phyloP scores from a whole-genome alignment of 2,113 vertebrate genomes.

The Tiliqua scincoides region DNA sequence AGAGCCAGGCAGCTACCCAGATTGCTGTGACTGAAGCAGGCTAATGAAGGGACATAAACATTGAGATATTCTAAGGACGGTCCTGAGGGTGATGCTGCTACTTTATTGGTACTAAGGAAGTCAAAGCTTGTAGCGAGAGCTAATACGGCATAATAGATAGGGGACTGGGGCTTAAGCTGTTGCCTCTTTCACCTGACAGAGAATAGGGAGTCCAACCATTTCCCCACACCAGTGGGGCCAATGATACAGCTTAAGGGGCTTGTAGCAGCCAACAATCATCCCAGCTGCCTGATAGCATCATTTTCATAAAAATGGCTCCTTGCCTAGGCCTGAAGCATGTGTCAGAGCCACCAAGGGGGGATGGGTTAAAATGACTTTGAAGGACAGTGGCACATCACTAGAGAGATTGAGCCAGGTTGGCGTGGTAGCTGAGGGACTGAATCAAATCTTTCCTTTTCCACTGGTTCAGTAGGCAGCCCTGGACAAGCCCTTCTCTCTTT shows the following conservation, averaged over 20 bases:
- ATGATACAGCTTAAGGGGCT: background rate
- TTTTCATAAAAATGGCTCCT: background rate
- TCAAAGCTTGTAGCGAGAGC: background rate
- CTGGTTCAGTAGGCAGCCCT: no score
- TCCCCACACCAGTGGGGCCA: background rate
- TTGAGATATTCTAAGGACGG: background rate
- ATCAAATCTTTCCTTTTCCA: background rate
- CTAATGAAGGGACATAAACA: background rate
- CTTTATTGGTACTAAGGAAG: background rate
- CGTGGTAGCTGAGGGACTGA: no score
- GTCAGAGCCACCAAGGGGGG: no score
- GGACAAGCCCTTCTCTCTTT: no score
- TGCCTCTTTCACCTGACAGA: background rate
- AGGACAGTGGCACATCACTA: no score
- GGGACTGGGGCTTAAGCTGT: background rate
- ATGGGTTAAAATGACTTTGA: no score
- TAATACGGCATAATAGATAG: background rate
- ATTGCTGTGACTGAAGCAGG: rapidly evolving
- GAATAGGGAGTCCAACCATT: background rate
- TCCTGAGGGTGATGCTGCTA: background rate
- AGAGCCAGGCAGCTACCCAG: background rate
- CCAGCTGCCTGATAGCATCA: no score
- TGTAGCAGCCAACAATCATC: background rate
- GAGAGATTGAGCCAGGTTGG: no score
- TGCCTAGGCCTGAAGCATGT: no score